These are phyloP conservation scores for Noctuana brunneofusca DNA, from an alignment of 2,888 invertebrate genomes.

Conservation along the genomic window DNA sequence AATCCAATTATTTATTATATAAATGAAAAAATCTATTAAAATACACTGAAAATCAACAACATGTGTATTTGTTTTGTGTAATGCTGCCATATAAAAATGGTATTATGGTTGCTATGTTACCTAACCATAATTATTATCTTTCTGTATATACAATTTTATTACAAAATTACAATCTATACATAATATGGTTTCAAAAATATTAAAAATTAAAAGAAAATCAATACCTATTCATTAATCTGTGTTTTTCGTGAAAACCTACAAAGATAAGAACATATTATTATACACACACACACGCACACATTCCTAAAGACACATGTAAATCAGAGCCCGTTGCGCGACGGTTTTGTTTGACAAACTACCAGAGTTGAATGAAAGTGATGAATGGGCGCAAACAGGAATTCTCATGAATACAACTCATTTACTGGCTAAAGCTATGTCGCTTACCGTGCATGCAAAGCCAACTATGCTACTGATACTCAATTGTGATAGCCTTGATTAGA, in stretches of 20 bases:
- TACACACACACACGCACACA: background rate
- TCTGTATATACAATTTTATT: conserved; percentile 73
- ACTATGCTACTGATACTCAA: conserved; percentile 13
- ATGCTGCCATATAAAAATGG: conserved; percentile 51
- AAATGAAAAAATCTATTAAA: conserved; percentile 41
- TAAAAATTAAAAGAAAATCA: too few species aligned
- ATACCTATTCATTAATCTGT: too few species aligned
- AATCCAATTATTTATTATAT: conserved; percentile 54
- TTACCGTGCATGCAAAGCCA: conserved; percentile 12
- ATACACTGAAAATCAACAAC: conserved; percentile 45
- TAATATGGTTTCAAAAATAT: conserved; percentile 36
- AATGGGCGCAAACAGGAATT: conserved; percentile 16
- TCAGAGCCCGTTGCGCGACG: background rate
- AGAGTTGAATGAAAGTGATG: conserved; percentile 18
- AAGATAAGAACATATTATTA: too few species aligned
- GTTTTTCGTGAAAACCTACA: too few species aligned
- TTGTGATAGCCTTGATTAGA: conserved; percentile 22
- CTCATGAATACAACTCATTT: conserved; percentile 28
- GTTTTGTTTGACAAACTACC: conserved; percentile 9
- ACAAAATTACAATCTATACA: conserved; percentile 60
- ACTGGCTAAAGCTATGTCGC: conserved; percentile 13
- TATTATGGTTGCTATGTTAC: conserved; percentile 49
- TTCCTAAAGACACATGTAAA: background rate
- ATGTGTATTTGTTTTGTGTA: conserved; percentile 44
- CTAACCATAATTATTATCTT: conserved; percentile 55